These are phyloP conservation scores for Sebastes kiyomatsui DNA, from an alignment of 2,797 vertebrate genomes.

Conservation along the genomic window DNA sequence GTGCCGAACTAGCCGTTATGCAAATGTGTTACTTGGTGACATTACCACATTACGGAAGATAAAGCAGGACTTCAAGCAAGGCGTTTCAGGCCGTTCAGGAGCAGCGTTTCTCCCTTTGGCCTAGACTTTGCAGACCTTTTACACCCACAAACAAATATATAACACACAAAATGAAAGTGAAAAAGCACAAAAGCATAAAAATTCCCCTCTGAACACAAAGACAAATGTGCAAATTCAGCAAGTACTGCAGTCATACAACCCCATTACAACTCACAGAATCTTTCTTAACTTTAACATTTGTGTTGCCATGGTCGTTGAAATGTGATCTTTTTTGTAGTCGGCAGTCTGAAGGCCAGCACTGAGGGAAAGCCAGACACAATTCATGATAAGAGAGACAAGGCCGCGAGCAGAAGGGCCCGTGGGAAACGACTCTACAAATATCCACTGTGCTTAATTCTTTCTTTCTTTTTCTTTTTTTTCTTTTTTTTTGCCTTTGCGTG, in stretches of 20 bases:
- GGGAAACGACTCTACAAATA: constrained; percentile 80
- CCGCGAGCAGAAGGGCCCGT: constrained; percentile 61
- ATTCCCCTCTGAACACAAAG: not conserved
- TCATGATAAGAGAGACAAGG: constrained; percentile 76
- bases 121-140: too few relatives aligned
- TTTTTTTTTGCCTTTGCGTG: constrained; percentile 30
- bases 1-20: too few relatives aligned
- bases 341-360: constrained; percentile 67
- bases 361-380: constrained; percentile 72
- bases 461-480: constrained; percentile 6
- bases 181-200: not conserved
- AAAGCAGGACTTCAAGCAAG: too few relatives aligned
- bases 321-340: constrained; percentile 68
- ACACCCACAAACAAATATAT: too few relatives aligned
- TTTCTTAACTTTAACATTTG: constrained; percentile 45
- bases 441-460: constrained; percentile 68
- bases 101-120: too few relatives aligned
- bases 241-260: not conserved
- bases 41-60: too few relatives aligned
- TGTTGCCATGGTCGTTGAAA: constrained; percentile 53
- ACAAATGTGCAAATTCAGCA: not conserved
- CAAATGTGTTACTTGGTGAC: too few relatives aligned
- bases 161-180: too few relatives aligned
- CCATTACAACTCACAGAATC: constrained; percentile 10
- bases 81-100: too few relatives aligned